These are phyloP conservation scores for Dicranocentrus wangi DNA, from an alignment of 2,888 invertebrate genomes.

Conservation along the genomic window DNA sequence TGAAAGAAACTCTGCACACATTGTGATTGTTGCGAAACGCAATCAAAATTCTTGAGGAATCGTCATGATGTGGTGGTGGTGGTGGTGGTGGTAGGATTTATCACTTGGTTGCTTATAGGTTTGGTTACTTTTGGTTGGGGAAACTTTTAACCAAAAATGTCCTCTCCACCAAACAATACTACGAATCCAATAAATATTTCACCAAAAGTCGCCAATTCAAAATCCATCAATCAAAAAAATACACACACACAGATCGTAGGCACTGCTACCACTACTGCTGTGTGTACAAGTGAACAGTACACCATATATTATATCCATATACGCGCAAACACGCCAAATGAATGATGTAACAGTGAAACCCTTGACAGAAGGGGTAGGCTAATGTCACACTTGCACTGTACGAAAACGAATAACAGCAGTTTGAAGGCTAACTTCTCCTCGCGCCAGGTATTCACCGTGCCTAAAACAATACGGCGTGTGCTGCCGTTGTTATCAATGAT, in stretches of 20 bases:
- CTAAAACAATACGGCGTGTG: neutral
- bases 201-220: constrained; percentile 20
- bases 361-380: constrained; percentile 16
- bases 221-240: constrained; percentile 9
- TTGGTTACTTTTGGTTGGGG: constrained; percentile 27
- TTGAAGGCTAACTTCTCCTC: constrained; percentile 14
- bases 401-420: neutral
- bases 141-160: constrained; percentile 38
- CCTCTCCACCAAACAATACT: constrained; percentile 14
- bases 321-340: neutral
- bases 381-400: neutral
- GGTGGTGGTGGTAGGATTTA: constrained; percentile 2
- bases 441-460: neutral
- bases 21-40: constrained; percentile 43
- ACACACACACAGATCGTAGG: neutral
- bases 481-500: neutral
- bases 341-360: constrained; percentile 4
- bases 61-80: constrained; percentile 16
- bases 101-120: constrained; percentile 5
- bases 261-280: neutral
- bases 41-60: constrained; percentile 53
- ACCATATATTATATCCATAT: neutral
- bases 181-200: constrained; percentile 33
- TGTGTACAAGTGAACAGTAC: neutral
- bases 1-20: constrained; percentile 20